These are phyloP conservation scores for Sipha flava DNA, from an alignment of 1,140 invertebrate species.

Conservation along the genomic window DNA sequence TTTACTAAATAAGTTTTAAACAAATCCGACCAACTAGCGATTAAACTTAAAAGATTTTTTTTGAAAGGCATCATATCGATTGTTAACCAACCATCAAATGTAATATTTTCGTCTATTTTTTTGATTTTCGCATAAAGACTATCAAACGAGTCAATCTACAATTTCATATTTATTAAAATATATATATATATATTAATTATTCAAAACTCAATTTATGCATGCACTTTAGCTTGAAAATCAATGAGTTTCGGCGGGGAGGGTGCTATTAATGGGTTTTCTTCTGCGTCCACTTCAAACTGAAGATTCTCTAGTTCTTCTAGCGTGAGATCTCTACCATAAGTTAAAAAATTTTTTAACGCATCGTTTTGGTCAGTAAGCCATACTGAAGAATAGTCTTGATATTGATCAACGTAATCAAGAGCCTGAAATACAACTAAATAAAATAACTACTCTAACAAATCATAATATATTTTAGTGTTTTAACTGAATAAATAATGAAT, in stretches of 20 bases:
- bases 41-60: slow-evolving; percentile 61
- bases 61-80: slow-evolving; percentile 64
- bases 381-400: slow-evolving; percentile 49
- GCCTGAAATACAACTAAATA: slow-evolving; percentile 33
- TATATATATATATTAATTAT: not conserved
- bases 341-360: slow-evolving; percentile 56
- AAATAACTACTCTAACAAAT: not conserved
- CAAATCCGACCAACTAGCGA: slow-evolving; percentile 67
- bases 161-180: not conserved
- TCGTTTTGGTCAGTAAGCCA: slow-evolving; percentile 57
- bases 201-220: not conserved
- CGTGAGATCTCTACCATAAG: slow-evolving; percentile 53
- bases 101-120: slow-evolving; percentile 43
- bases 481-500: no score
- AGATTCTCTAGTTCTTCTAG: slow-evolving; percentile 49
- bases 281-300: slow-evolving; percentile 47
- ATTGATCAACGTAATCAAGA: slow-evolving; percentile 34
- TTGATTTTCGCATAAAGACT: slow-evolving; percentile 51
- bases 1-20: slow-evolving; percentile 69
- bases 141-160: slow-evolving; percentile 55
- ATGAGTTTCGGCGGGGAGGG: slow-evolving; percentile 49
- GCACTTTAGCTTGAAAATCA: slow-evolving; percentile 54
- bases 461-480: slow-evolving; percentile 21
- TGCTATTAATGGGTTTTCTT: slow-evolving; percentile 43
- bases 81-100: slow-evolving; percentile 63